phyloP scores from a whole-genome alignment of 2,113 vertebrate species.

The Hystrix cristata region DNA sequence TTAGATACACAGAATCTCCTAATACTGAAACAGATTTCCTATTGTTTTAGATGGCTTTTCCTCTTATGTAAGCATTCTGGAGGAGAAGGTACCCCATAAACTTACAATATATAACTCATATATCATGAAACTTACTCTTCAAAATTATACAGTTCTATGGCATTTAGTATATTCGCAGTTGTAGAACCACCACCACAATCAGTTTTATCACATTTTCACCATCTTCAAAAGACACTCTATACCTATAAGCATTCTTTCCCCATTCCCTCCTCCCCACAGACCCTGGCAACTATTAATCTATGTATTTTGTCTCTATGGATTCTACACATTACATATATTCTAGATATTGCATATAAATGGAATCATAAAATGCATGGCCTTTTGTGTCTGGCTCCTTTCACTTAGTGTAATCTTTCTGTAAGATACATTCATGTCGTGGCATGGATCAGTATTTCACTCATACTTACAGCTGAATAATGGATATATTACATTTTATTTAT shows the following conservation, averaged over 20 bases:
- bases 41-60: slow-evolving; percentile 27
- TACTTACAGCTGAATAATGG: background rate
- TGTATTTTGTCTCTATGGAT: background rate
- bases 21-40: slow-evolving; percentile 27
- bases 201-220: slow-evolving; percentile 18
- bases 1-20: slow-evolving; percentile 5
- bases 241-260: background rate
- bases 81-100: background rate
- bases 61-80: background rate
- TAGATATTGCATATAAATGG: background rate
- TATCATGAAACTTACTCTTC: slow-evolving; percentile 19
- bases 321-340: background rate
- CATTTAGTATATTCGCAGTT: background rate
- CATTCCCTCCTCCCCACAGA: background rate
- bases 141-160: background rate
- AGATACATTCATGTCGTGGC: background rate
- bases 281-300: background rate
- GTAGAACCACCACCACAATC: background rate
- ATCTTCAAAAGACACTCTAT: background rate
- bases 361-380: background rate
- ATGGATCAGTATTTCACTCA: background rate
- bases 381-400: background rate
- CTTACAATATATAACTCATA: slow-evolving; percentile 47
- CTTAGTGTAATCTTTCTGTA: background rate
- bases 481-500: background rate